Evolutionary conservation across 1,140 invertebrate genomes (phyloP).

Genomic region (Drosophila burlai): DNA sequence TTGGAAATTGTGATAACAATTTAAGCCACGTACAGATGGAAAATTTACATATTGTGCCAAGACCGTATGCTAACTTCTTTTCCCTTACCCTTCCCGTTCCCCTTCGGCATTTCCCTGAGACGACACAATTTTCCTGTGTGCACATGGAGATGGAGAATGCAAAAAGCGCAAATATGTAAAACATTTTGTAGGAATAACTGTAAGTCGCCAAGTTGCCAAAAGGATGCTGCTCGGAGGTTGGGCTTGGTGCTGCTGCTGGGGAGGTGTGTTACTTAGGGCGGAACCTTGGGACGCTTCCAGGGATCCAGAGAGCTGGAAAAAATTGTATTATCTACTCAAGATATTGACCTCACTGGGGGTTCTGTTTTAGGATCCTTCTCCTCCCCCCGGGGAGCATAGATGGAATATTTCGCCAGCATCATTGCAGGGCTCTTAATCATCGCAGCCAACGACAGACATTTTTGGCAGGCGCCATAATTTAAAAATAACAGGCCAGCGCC

Average conservation of each 20-base stretch:
- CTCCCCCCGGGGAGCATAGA: neutral
- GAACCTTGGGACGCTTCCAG: neutral
- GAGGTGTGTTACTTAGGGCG: slow-evolving; percentile 8
- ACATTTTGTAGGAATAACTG: slow-evolving; percentile 58
- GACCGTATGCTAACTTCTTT: slow-evolving; percentile 22
- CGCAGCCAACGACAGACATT: slow-evolving; percentile 33
- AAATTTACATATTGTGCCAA: slow-evolving; percentile 65
- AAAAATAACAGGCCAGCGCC: slow-evolving; percentile 44
- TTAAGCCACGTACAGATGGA: slow-evolving; percentile 57
- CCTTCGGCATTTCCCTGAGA: neutral
- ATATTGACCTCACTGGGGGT: slow-evolving; percentile 36
- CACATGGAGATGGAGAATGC: slow-evolving; percentile 31
- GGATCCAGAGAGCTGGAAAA: slow-evolving; percentile 9
- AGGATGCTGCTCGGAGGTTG: slow-evolving; percentile 8
- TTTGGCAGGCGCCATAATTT: slow-evolving; percentile 48
- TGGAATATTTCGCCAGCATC: slow-evolving; percentile 18
- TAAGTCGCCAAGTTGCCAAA: slow-evolving; percentile 56
- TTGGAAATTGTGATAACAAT: slow-evolving; percentile 51
- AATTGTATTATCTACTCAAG: slow-evolving; percentile 41
- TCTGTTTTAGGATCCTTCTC: neutral
- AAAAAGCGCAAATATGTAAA: slow-evolving; percentile 72
- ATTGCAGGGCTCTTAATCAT: slow-evolving; percentile 51
- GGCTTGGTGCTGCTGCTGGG: neutral
- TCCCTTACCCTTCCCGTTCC: neutral
- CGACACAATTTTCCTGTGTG: slow-evolving; percentile 41